Evolutionary conservation across 2,888 invertebrate species (phyloP).

Genomic region (Pterostichus niger): DNA sequence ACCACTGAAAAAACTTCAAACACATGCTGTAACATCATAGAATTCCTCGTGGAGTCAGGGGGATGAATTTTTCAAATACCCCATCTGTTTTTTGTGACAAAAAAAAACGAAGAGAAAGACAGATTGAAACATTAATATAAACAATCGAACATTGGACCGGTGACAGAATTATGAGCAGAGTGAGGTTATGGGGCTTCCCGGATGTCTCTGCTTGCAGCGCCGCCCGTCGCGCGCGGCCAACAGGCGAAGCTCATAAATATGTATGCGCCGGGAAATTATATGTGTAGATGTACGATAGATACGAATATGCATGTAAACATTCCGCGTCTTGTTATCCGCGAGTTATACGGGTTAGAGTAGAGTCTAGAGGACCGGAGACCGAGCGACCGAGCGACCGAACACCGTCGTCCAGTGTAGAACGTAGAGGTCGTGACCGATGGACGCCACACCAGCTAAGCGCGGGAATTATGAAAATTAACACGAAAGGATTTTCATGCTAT

Average conservation of each 20-base stretch:
- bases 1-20: constrained; percentile 51
- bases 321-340: constrained; percentile 75
- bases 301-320: constrained; percentile 78
- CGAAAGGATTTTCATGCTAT: constrained; percentile 22
- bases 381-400: not conserved
- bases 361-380: not conserved
- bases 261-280: constrained; percentile 75
- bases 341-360: constrained; percentile 71
- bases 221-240: constrained; percentile 68
- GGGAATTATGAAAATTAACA: constrained; percentile 57
- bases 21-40: constrained; percentile 50
- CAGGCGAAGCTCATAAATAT: constrained; percentile 75
- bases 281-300: constrained; percentile 77
- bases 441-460: constrained; percentile 8
- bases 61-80: constrained; percentile 65
- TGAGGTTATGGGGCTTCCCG: constrained; percentile 72
- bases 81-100: constrained; percentile 60
- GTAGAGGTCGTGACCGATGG: constrained; percentile 48
- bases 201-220: constrained; percentile 72
- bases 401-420: constrained; percentile 11
- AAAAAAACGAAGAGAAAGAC: constrained; percentile 68
- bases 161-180: constrained; percentile 76
- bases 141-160: constrained; percentile 74
- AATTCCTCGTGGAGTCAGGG: constrained; percentile 24
- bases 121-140: constrained; percentile 76